Evolutionary conservation across 2,797 vertebrate genomes (phyloP).

Genomic region (Xenopus petersii): DNA sequence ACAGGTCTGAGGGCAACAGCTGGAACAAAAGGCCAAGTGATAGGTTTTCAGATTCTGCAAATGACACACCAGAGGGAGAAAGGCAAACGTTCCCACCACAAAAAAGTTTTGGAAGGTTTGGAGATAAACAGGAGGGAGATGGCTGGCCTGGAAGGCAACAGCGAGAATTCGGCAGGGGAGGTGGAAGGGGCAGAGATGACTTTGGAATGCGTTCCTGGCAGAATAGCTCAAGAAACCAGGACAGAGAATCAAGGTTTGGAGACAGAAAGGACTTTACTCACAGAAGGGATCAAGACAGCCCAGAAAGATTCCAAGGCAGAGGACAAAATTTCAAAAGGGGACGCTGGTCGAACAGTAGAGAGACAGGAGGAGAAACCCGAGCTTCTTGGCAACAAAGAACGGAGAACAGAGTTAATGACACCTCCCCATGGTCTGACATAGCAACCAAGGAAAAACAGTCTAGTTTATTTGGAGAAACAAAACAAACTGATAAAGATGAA

Average conservation of each 20-base stretch:
- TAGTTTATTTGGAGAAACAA: neutral
- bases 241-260: constrained; percentile 13
- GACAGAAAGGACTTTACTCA: constrained; percentile 7
- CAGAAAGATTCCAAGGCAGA: neutral
- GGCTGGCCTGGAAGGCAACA: constrained; percentile 15
- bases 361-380: neutral
- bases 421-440: neutral
- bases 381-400: constrained; percentile 25
- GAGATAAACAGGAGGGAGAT: constrained; percentile 19
- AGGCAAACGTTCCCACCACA: constrained; percentile 1
- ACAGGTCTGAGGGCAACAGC: neutral
- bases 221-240: neutral
- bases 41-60: neutral
- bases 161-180: constrained; percentile 1
- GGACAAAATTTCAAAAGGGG: constrained; percentile 23
- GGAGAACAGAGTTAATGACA: neutral
- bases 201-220: neutral
- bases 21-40: constrained; percentile 1
- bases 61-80: neutral
- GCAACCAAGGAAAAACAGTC: neutral
- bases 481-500: neutral
- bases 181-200: constrained; percentile 15
- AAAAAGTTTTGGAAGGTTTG: constrained; percentile 23
- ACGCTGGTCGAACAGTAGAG: neutral
- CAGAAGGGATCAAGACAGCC: constrained; percentile 26